Conservation (phyloP, 2,113 vertebrate species). For the Cephalopholis sonnerati region DNA sequence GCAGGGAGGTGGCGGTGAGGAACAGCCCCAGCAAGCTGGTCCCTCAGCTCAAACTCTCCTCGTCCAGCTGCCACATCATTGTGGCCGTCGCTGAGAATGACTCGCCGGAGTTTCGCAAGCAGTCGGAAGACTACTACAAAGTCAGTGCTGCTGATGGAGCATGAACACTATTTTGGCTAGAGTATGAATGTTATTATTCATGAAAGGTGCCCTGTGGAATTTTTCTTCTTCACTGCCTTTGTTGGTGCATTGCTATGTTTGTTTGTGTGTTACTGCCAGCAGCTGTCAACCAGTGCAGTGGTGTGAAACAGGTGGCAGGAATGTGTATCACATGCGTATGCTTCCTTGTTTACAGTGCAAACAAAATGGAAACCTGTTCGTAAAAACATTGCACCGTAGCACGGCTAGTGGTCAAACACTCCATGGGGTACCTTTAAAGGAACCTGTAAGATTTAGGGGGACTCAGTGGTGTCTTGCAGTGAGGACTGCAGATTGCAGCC, state of each 20-base stretch:
- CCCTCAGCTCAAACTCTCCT: constrained; percentile 54
- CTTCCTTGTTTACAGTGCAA: not conserved
- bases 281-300: not conserved
- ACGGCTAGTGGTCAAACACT: no score
- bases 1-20: constrained; percentile 89
- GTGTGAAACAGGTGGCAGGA: not conserved
- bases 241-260: not conserved
- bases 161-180: not conserved
- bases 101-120: constrained; percentile 90
- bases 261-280: not conserved
- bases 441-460: not conserved
- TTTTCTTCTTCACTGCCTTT: not conserved
- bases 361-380: not conserved
- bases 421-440: no score
- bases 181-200: not conserved
- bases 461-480: no score
- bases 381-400: not conserved
- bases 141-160: constrained; percentile 72
- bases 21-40: constrained; percentile 90
- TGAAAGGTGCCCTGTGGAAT: not conserved
- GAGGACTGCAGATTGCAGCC: no score
- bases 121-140: constrained; percentile 89
- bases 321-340: not conserved
- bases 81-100: constrained; percentile 90
- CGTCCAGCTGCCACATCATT: constrained; percentile 79